Evolutionary conservation across 1,140 invertebrate species (phyloP).

Genomic region (Zaprionus ornatus): DNA sequence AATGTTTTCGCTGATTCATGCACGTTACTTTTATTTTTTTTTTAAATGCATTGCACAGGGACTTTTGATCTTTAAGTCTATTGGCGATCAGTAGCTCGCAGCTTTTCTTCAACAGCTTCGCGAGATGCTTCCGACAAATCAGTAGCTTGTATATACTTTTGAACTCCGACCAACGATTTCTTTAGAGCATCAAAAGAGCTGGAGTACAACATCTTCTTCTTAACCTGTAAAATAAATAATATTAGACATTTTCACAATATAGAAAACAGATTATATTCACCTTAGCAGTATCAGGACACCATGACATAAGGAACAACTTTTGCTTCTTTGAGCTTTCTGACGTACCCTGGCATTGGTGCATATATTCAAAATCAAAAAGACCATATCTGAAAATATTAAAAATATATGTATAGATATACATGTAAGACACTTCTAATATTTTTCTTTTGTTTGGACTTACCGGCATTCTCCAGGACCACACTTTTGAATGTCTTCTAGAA

Average conservation of each 20-base stretch:
- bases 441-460: slow-evolving; percentile 60
- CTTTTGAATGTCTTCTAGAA: slow-evolving; percentile 95
- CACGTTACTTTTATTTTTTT: slow-evolving; percentile 49
- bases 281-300: slow-evolving; percentile 98
- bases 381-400: slow-evolving; percentile 87
- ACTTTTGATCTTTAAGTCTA: slow-evolving; percentile 84
- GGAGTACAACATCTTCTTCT: slow-evolving; percentile 99
- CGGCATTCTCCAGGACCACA: slow-evolving; percentile 95
- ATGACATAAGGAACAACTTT: slow-evolving; percentile 97
- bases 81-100: slow-evolving; percentile 95
- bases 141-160: slow-evolving; percentile 98
- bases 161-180: slow-evolving; percentile 97
- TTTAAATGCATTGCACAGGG: slow-evolving; percentile 76
- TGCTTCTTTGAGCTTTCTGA: slow-evolving; percentile 97
- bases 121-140: slow-evolving; percentile 95
- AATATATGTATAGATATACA: background rate
- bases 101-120: slow-evolving; percentile 95
- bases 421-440: background rate
- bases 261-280: slow-evolving; percentile 33
- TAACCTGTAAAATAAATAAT: slow-evolving; percentile 85
- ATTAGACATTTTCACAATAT: background rate
- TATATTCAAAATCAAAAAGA: slow-evolving; percentile 97
- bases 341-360: slow-evolving; percentile 96
- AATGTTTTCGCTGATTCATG: slow-evolving; percentile 70
- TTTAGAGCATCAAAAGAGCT: slow-evolving; percentile 98